These are phyloP conservation scores for Seira sanloemensis DNA, from an alignment of 2,888 invertebrate genomes.

Conservation along the genomic window DNA sequence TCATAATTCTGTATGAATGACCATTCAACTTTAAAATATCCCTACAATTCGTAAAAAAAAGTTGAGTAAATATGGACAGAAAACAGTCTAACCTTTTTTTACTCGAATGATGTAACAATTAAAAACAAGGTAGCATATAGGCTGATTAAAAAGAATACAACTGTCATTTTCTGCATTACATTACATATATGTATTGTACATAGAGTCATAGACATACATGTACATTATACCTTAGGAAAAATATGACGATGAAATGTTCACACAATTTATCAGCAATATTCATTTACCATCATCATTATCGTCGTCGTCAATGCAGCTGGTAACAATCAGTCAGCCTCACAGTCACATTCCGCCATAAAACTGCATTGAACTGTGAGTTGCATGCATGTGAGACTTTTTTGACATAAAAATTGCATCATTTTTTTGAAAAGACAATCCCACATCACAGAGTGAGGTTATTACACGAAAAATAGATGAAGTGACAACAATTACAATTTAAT, in stretches of 20 bases:
- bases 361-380: not conserved
- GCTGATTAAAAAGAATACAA: not conserved
- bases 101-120: constrained; percentile 30
- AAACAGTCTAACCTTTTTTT: not conserved
- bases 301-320: not conserved
- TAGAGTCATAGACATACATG: not conserved
- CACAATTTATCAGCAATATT: constrained; percentile 11
- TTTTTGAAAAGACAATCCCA: not conserved
- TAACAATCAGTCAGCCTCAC: not conserved
- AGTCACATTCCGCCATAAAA: not conserved
- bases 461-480: constrained; percentile 5
- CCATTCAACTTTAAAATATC: too few species aligned
- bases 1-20: too few species aligned
- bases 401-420: not conserved
- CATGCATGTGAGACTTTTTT: not conserved
- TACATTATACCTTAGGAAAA: too few species aligned
- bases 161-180: not conserved
- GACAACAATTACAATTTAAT: not conserved
- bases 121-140: constrained; percentile 33
- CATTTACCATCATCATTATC: not conserved
- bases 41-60: too few species aligned
- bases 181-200: not conserved
- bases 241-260: not conserved
- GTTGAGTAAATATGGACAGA: too few species aligned
- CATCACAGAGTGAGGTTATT: not conserved